Conservation (phyloP, 37 sponge, comb jelly and placozoan species). For the Eunapius fragilis region DNA sequence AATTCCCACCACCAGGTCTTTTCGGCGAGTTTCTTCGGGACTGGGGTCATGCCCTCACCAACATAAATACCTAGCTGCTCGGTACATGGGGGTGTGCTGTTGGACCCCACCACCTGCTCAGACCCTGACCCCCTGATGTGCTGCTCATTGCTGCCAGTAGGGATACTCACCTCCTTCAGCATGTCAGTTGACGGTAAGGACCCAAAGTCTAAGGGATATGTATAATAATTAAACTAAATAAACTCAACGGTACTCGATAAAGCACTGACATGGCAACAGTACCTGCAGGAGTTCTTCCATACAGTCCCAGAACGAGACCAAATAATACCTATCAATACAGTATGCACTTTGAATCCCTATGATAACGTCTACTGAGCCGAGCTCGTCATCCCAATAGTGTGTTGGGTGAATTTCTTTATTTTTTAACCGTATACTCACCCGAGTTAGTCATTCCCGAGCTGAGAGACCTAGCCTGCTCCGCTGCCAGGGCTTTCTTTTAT, state of each 20-base stretch:
- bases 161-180: neutral
- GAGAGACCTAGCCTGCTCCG: neutral
- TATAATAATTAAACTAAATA: neutral
- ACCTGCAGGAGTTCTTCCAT: neutral
- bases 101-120: neutral
- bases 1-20: neutral
- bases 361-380: neutral
- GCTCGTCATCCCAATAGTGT: neutral
- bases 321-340: neutral
- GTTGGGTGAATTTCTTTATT: neutral
- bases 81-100: neutral
- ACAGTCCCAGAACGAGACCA: neutral
- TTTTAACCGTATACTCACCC: neutral
- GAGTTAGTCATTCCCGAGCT: neutral
- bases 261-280: neutral
- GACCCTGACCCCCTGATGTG: neutral
- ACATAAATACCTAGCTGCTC: neutral
- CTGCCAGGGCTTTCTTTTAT: neutral
- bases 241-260: neutral
- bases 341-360: neutral
- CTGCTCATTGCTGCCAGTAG: neutral
- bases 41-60: neutral
- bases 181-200: neutral
- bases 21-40: neutral
- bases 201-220: neutral